These are phyloP conservation scores for Nysson spinosus DNA, from an alignment of 2,888 invertebrate species.

Conservation along the genomic window DNA sequence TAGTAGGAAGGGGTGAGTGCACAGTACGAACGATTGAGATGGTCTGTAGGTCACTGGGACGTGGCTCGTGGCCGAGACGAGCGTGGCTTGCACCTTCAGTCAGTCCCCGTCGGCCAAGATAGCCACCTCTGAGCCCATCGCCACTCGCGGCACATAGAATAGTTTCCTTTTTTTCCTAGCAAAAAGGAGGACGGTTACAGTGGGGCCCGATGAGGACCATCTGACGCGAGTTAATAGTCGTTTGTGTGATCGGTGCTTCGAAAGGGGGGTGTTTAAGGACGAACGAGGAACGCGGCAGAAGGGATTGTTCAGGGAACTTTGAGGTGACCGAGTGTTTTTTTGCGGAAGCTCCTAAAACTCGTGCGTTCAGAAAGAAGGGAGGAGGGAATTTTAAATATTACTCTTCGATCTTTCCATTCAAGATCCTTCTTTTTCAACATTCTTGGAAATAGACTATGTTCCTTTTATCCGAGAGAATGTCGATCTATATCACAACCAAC, in stretches of 20 bases:
- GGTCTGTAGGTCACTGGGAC: slow-evolving; percentile 77
- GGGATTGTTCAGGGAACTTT: slow-evolving; percentile 3
- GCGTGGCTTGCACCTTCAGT: slow-evolving; percentile 74
- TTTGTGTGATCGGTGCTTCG: slow-evolving; percentile 33
- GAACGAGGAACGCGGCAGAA: not conserved
- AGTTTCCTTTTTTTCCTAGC: slow-evolving; percentile 7
- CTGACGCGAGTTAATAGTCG: slow-evolving; percentile 53
- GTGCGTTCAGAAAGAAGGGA: slow-evolving; percentile 17
- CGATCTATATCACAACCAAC: no score
- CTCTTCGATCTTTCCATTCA: not conserved
- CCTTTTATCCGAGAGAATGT: not conserved
- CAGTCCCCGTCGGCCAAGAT: slow-evolving; percentile 75
- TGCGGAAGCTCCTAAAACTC: slow-evolving; percentile 3
- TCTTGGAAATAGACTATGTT: not conserved
- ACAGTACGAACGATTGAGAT: slow-evolving; percentile 63
- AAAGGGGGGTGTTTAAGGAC: not conserved
- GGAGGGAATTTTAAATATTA: slow-evolving; percentile 45
- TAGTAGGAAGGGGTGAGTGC: slow-evolving; percentile 52
- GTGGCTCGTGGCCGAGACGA: slow-evolving; percentile 73
- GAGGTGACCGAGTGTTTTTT: slow-evolving; percentile 34
- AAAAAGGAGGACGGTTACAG: slow-evolving; percentile 14
- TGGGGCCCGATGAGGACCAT: slow-evolving; percentile 62
- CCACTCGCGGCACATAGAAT: slow-evolving; percentile 46
- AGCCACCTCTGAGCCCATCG: slow-evolving; percentile 70
- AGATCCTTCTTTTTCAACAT: not conserved